Base-by-base conservation (phyloP, 2,113 vertebrate species). In the Madoqua kirkii region DNA sequence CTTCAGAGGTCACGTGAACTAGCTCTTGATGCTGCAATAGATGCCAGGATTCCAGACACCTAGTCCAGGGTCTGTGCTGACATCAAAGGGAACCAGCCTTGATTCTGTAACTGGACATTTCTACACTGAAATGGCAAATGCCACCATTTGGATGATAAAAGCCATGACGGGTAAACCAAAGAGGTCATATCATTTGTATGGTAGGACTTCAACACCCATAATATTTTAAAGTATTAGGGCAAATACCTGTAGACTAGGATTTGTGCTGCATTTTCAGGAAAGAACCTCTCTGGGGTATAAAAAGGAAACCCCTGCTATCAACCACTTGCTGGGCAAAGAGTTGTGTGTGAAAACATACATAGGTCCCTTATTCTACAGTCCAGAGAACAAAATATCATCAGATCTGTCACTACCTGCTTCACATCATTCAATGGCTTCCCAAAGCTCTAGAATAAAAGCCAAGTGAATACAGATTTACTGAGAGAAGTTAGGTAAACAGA, bases 401-500 rank as follows among this genome's bases (percentile, higher is more conserved):
- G 16, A 64, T 81, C 11, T 71, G 33, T 16, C 36, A 62, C 25
- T 71, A 62, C 76, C 29, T 54, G 40, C 43, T 76, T 62, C 91
- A 78, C 90, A 87, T 81, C 31, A 45, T 89, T 94, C 57, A 57
- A 5, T 81, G 52, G n/a, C 57, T 95, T 91, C 54, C n/a, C 10
- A 4, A 48, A 89, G 12, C 33, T 84, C 89, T 95, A 92, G 52
- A 87, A 82, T 55, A 83, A 95, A 92, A 87, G 11, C n/a, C 83
- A 89, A 67, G 60, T 83, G 64, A 96, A 92, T 71, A 82, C 88
- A 96, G 17, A 91, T 91, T 59, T 92, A 67, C n/a, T 21, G 25
- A 59, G 59, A 59, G 40, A 92, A 91, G 48, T 76, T 74, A 92
- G 83, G n/a, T 21, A 95, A 97, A 91, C 36, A 83, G 48, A 85